Base-by-base conservation (phyloP, 1,140 invertebrate species). In the Zaprionus africanus region DNA sequence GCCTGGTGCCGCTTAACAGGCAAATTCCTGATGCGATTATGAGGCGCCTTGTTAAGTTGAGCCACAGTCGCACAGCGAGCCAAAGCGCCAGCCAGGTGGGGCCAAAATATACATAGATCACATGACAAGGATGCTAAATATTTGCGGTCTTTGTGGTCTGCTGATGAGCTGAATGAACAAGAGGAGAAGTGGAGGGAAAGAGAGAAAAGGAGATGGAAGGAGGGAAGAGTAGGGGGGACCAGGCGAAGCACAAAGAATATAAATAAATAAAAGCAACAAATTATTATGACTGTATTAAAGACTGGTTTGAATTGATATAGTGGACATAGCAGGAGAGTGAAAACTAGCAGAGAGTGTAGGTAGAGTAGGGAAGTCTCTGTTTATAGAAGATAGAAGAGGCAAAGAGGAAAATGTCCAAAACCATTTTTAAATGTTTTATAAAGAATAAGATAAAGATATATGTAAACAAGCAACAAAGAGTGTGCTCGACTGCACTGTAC, bases 1-100 rank as follows among this genome's bases (percentile, higher is more conserved):
- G 43, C 60, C 70, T 59, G 59, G 58, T 62, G 73, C 59, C 74
- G 80, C 61, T 83, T 87, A 88, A 84, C 85, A 78, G 79, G 71
- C 57, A 84, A 85, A 87, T 87, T 87, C 78, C 78, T 84, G 84
- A 90, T 88, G 85, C 85, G 84, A 88, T 90, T 88, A 90, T 88
- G 84, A 88, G 78, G 68, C 78, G 79, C 78, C 85, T 84, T 84
- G 78, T 90, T 84, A 88, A 90, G 78, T 79, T 81, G 75, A 88
- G 78, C 77, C 70, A 51, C 56, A 28, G n/a, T 12, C 34, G 41
- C 59, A 61, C 57, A 43, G 43, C 58, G 34, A 26, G 60, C 36
- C 46, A 46, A 51, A 13, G 34, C 24, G 24, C 24, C n/a, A 46
- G 3, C 43, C 67, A 73, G 76, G 68, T 79, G 64, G 62, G 54